Percentiles rank a stretch among this genome's conserved stretches.
Evolutionary conservation across 2,113 vertebrate species (phyloP).

Genomic region (Oncorhynchus gorbuscha): DNA sequence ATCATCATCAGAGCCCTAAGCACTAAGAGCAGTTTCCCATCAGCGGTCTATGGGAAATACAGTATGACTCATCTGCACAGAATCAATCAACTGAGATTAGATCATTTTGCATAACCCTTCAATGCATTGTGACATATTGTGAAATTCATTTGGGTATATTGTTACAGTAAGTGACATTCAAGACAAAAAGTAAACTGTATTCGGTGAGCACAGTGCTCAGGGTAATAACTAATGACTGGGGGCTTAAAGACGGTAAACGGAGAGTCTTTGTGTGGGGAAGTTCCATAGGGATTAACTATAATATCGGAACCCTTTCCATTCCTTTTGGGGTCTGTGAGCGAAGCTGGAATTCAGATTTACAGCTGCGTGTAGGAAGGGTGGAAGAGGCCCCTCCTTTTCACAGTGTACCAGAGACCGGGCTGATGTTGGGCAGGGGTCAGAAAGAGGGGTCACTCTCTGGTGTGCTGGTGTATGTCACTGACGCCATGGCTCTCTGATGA

Average conservation of each 20-base stretch:
- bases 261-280: neutral
- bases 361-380: neutral
- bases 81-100: slow-evolving; percentile 1
- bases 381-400: neutral
- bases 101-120: neutral
- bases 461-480: slow-evolving; percentile 9
- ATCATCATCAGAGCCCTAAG: too few species aligned
- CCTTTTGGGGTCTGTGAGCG: neutral
- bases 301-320: slow-evolving; percentile 3
- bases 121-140: slow-evolving; percentile 5
- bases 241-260: neutral
- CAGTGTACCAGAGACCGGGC: neutral
- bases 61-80: neutral
- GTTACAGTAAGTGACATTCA: neutral
- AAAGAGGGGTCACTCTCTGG: neutral
- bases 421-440: slow-evolving; percentile 2
- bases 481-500: neutral
- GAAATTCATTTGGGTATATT: neutral
- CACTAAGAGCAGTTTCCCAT: neutral
- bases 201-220: neutral
- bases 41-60: neutral
- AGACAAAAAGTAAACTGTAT: neutral
- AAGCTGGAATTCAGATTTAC: slow-evolving; percentile 13
- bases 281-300: slow-evolving; percentile 11
- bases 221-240: slow-evolving; percentile 7